These are phyloP conservation scores for Exaiptasia diaphana DNA, from an alignment of 64 coral and sea anemone species.

Conservation along the genomic window DNA sequence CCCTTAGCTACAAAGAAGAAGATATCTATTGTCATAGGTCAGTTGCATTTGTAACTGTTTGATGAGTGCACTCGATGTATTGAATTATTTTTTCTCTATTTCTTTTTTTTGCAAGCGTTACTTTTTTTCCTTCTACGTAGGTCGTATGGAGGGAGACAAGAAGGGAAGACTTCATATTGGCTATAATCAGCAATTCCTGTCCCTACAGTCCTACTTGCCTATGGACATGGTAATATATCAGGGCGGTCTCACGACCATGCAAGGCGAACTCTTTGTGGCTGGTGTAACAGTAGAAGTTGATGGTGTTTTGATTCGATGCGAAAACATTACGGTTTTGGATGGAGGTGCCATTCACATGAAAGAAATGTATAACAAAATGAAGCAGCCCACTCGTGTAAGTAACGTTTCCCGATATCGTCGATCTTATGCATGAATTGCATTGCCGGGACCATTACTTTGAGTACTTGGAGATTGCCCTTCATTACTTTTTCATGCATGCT, in stretches of 20 bases:
- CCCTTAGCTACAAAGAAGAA: constrained; percentile 16
- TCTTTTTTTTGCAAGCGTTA: constrained; percentile 7
- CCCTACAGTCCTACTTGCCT: constrained; percentile 68
- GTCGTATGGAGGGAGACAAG: constrained; percentile 16
- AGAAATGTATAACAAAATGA: constrained; percentile 44
- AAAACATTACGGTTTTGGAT: constrained; percentile 88
- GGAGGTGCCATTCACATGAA: constrained; percentile 52
- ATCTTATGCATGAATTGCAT: background rate
- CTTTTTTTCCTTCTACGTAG: background rate
- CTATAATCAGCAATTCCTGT: constrained; percentile 82
- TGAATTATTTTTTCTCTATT: too few relatives aligned
- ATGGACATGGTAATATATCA: constrained; percentile 95
- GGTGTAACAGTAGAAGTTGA: constrained; percentile 91
- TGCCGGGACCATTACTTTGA: background rate
- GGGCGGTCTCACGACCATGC: constrained; percentile 82
- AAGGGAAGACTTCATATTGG: constrained; percentile 77
- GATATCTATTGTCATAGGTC: constrained; percentile 71
- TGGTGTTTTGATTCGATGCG: constrained; percentile 77
- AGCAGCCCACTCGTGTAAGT: constrained; percentile 24
- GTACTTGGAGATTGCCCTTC: background rate
- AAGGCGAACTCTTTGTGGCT: constrained; percentile 82
- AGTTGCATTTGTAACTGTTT: background rate
- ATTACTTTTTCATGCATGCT: background rate
- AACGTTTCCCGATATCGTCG: background rate
- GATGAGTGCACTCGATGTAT: too few relatives aligned